Conservation (phyloP, 2,888 invertebrate genomes). For the Koerneria pararmatus region DNA sequence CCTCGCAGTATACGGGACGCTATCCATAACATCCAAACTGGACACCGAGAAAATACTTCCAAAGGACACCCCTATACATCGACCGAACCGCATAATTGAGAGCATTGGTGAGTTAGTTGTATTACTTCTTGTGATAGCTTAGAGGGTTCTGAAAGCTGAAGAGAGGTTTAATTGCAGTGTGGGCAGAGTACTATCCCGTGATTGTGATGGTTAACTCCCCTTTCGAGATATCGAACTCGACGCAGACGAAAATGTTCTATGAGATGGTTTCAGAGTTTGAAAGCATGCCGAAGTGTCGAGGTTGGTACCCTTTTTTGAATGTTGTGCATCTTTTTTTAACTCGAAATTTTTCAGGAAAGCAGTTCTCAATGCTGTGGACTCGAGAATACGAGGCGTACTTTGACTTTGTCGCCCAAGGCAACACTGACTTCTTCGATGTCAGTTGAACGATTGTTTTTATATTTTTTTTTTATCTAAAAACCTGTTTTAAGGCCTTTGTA, state of each 20-base stretch:
- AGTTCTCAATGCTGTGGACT: slow-evolving; percentile 50
- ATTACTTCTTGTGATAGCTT: neutral
- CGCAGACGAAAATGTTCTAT: slow-evolving; percentile 32
- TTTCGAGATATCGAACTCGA: slow-evolving; percentile 37
- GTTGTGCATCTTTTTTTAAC: neutral
- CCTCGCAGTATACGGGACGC: slow-evolving; percentile 44
- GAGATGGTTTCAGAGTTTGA: slow-evolving; percentile 51
- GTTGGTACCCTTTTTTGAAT: too few relatives aligned
- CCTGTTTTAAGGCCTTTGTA: too few relatives aligned
- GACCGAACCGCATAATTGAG: slow-evolving; percentile 52
- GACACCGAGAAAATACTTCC: slow-evolving; percentile 57
- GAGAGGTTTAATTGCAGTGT: slow-evolving; percentile 31
- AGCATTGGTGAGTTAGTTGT: slow-evolving; percentile 28
- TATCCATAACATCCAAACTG: slow-evolving; percentile 43
- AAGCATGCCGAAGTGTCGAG: slow-evolving; percentile 40
- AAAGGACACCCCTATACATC: slow-evolving; percentile 44
- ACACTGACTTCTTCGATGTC: slow-evolving; percentile 34
- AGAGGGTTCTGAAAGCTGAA: neutral
- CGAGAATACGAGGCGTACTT: slow-evolving; percentile 50
- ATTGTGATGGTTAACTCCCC: slow-evolving; percentile 52
- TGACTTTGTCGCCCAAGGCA: slow-evolving; percentile 26
- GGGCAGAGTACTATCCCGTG: slow-evolving; percentile 58
- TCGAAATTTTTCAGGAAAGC: slow-evolving; percentile 31
- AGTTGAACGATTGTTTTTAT: too few relatives aligned
- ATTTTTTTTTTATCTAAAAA: too few relatives aligned